Percentiles rank a stretch among this genome's conserved stretches.
phyloP scores from a whole-genome alignment of 2,888 invertebrate species.

The Dorcus hopei region DNA sequence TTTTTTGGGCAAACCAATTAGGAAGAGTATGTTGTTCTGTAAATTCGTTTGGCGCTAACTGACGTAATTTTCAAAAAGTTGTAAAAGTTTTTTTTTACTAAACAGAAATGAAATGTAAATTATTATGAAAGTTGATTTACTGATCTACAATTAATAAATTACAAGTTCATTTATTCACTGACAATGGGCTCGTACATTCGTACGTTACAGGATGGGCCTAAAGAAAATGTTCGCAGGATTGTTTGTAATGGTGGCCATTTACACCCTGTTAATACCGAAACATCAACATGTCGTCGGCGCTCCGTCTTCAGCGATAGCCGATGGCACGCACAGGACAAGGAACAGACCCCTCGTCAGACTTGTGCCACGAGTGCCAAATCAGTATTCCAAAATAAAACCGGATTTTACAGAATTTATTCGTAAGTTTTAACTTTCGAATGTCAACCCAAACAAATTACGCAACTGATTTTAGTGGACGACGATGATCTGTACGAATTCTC shows the following conservation, averaged over 20 bases:
- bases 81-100: too few relatives aligned
- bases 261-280: conserved; percentile 17
- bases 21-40: too few relatives aligned
- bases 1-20: too few relatives aligned
- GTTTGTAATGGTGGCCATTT: neutral
- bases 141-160: too few relatives aligned
- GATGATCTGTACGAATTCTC: conserved; percentile 50
- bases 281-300: conserved; percentile 18
- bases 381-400: conserved; percentile 33
- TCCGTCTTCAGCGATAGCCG: conserved; percentile 22
- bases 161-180: too few relatives aligned
- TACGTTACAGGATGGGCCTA: neutral
- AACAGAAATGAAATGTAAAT: too few relatives aligned
- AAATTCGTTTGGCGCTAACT: too few relatives aligned
- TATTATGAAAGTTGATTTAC: too few relatives aligned
- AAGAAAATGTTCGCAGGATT: conserved; percentile 5
- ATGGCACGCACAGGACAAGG: conserved; percentile 27
- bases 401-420: conserved; percentile 38
- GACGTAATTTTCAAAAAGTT: too few relatives aligned
- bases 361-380: conserved; percentile 25
- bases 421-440: conserved; percentile 21
- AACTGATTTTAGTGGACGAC: conserved; percentile 42
- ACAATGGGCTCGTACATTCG: too few relatives aligned
- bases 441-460: neutral
- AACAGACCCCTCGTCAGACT: conserved; percentile 29